phyloP scores from a whole-genome alignment of 2,797 vertebrate genomes.

The Acridotheres tristis region DNA sequence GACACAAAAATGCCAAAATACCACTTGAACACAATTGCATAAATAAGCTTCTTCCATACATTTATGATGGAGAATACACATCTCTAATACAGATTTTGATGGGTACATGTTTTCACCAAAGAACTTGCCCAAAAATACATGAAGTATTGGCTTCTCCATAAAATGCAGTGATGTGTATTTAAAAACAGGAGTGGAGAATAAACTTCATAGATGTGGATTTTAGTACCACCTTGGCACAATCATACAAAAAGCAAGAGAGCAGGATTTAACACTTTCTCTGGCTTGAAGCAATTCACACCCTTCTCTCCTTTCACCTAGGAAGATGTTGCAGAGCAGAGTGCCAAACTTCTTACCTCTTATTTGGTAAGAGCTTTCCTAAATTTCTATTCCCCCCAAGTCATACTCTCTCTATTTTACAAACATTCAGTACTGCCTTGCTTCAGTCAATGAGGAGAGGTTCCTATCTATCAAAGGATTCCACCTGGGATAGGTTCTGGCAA shows the following conservation, averaged over 20 bases:
- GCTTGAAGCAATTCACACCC: neutral
- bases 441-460: neutral
- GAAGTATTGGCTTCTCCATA: neutral
- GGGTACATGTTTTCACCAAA: neutral
- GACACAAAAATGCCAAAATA: neutral
- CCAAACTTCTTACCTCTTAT: neutral
- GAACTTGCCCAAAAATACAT: neutral
- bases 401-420: neutral
- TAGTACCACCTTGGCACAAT: neutral
- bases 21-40: neutral
- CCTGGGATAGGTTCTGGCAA: neutral
- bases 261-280: neutral
- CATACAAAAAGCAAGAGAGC: neutral
- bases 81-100: neutral
- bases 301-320: neutral
- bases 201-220: neutral
- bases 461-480: neutral
- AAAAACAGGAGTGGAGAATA: neutral
- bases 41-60: neutral
- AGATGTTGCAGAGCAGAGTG: neutral
- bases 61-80: neutral
- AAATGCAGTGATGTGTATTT: neutral
- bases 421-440: neutral
- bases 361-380: neutral
- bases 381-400: neutral